These are phyloP conservation scores for Cardinalis cardinalis DNA, from an alignment of 2,113 vertebrate species.

Conservation along the genomic window DNA sequence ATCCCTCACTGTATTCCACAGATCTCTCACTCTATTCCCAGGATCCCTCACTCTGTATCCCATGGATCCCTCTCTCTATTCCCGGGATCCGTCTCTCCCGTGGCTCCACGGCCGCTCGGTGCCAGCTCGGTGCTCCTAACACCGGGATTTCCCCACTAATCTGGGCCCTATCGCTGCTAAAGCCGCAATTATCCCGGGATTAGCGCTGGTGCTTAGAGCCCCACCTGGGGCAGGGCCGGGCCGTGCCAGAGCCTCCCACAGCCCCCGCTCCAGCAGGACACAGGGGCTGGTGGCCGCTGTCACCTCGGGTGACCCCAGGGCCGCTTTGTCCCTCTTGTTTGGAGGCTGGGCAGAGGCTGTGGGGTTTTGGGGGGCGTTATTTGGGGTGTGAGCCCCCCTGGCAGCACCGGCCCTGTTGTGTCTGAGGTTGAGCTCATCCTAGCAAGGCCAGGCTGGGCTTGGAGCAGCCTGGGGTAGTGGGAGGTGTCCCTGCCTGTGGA, in stretches of 20 bases:
- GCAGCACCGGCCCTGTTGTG: accelerated
- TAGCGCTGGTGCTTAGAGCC: background rate
- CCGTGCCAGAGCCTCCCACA: background rate
- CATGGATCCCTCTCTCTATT: accelerated
- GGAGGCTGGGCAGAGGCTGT: background rate
- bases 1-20: accelerated
- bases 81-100: accelerated
- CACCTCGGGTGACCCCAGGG: background rate
- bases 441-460: background rate
- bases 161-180: constrained; percentile 27
- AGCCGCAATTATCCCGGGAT: constrained; percentile 26
- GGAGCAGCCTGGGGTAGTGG: background rate
- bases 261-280: background rate
- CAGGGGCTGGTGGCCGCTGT: background rate
- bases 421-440: background rate
- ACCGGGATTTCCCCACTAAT: background rate
- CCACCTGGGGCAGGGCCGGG: background rate
- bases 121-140: background rate
- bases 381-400: accelerated
- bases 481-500: background rate
- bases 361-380: background rate
- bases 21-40: accelerated
- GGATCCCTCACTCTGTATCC: no score
- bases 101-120: background rate
- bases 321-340: background rate